These are phyloP conservation scores for Micronisus gabar DNA, from an alignment of 2,113 vertebrate genomes.

Conservation along the genomic window DNA sequence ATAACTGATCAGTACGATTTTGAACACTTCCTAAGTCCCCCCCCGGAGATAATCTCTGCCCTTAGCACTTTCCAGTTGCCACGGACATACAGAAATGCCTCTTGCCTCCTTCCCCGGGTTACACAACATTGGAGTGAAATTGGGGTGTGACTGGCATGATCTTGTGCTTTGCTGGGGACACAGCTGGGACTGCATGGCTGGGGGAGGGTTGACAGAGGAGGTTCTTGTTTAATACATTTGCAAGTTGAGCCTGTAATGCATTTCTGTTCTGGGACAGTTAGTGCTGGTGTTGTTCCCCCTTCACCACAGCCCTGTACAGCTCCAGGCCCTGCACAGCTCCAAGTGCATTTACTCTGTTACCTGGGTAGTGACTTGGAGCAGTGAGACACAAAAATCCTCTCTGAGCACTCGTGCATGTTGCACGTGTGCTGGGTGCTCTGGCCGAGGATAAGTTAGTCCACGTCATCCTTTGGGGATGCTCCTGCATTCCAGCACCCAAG, in stretches of 20 bases:
- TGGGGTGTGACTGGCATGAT: not conserved
- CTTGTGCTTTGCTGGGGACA: rapidly evolving
- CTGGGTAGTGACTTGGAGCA: not conserved
- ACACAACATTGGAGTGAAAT: not conserved
- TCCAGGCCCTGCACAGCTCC: not conserved
- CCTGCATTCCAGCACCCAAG: not conserved
- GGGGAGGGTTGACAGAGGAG: not conserved
- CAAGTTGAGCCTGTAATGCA: not conserved
- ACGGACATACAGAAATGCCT: not conserved
- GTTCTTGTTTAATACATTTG: not conserved
- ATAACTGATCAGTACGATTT: not conserved
- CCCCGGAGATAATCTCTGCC: not conserved
- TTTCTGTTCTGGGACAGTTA: not conserved
- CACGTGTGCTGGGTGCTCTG: not conserved
- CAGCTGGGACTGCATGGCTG: not conserved
- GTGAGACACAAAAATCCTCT: not conserved
- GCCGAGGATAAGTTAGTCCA: not conserved
- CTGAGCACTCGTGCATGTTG: not conserved
- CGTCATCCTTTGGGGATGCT: not conserved
- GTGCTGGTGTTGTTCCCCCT: not conserved
- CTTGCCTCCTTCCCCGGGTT: not conserved
- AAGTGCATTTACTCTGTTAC: not conserved
- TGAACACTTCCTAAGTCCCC: not conserved
- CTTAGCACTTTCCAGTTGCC: not conserved
- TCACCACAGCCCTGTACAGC: not conserved